Conservation (phyloP, 1,140 invertebrate species). For the Anastatus disparis region DNA sequence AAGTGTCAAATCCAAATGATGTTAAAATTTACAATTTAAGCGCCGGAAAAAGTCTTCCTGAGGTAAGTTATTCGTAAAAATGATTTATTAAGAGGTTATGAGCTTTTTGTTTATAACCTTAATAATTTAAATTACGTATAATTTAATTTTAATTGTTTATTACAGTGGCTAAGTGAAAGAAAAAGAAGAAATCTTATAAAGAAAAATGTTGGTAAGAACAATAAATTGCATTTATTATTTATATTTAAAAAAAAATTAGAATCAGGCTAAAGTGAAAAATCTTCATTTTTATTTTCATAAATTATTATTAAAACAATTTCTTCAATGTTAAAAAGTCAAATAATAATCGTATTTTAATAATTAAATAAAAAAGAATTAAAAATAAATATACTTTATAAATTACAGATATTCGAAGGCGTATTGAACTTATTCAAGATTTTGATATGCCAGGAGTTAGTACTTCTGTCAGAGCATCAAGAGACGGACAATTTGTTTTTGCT, state of each 20-base stretch:
- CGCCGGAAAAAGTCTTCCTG: conserved; percentile 94
- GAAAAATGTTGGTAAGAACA: conserved; percentile 81
- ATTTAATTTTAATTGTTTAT: conserved; percentile 56
- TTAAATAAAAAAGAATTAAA: too few relatives aligned
- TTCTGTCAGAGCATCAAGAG: conserved; percentile 85
- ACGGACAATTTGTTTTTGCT: conserved; percentile 92
- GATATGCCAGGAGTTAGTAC: conserved; percentile 96
- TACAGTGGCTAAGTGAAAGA: conserved; percentile 91
- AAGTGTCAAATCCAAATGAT: conserved; percentile 88
- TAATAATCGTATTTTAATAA: too few relatives aligned
- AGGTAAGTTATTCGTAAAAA: conserved; percentile 75
- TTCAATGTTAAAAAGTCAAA: too few relatives aligned
- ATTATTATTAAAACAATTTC: too few relatives aligned
- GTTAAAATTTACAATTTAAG: conserved; percentile 98
- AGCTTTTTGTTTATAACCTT: background rate
- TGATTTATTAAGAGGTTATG: conserved; percentile 42
- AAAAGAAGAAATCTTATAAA: conserved; percentile 87
- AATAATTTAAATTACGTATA: conserved; percentile 24
- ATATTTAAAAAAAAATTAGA: background rate
- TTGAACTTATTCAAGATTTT: conserved; percentile 99
- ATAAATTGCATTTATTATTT: conserved; percentile 16
- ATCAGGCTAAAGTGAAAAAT: background rate
- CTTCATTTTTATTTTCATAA: conserved; percentile 41
- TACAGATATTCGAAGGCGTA: conserved; percentile 83
- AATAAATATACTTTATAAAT: too few relatives aligned